phyloP scores from a whole-genome alignment of 35 echinoderm and acorn worm genomes.

The Eucidaris tribuloides region DNA sequence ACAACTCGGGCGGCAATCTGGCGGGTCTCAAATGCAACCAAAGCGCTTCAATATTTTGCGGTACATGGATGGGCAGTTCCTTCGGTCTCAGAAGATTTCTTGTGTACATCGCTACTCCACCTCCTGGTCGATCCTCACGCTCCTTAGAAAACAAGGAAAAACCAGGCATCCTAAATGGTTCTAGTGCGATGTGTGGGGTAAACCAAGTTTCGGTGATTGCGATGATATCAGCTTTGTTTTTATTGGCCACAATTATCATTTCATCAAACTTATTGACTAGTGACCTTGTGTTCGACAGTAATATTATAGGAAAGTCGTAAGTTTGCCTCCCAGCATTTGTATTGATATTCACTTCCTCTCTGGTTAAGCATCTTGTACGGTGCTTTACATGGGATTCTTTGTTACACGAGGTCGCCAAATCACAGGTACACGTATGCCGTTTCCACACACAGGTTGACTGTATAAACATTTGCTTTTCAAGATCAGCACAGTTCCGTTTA shows the following conservation, averaged over 20 bases:
- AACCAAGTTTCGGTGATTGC: slow-evolving; percentile 34
- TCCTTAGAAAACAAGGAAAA: not conserved
- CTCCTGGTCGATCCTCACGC: not conserved
- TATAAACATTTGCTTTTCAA: too few species aligned
- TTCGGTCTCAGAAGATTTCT: not conserved
- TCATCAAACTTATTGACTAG: not conserved
- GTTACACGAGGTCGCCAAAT: too few species aligned
- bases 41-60: slow-evolving; percentile 13
- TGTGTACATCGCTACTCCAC: slow-evolving; percentile 17
- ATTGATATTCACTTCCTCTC: too few species aligned
- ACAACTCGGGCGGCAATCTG: not conserved
- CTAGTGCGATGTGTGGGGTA: not conserved
- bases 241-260: not conserved
- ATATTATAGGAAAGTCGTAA: not conserved
- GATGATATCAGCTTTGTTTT: not conserved
- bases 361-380: too few species aligned
- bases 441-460: too few species aligned
- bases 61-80: not conserved
- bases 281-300: not conserved
- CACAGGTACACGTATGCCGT: too few species aligned
- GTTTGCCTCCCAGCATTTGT: too few species aligned
- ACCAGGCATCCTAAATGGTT: not conserved
- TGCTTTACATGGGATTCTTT: too few species aligned
- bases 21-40: slow-evolving; percentile 14
- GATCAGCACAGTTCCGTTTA: too few species aligned